Conservation (phyloP, 1,140 invertebrate genomes). For the Ditylenchus dipsaci region DNA sequence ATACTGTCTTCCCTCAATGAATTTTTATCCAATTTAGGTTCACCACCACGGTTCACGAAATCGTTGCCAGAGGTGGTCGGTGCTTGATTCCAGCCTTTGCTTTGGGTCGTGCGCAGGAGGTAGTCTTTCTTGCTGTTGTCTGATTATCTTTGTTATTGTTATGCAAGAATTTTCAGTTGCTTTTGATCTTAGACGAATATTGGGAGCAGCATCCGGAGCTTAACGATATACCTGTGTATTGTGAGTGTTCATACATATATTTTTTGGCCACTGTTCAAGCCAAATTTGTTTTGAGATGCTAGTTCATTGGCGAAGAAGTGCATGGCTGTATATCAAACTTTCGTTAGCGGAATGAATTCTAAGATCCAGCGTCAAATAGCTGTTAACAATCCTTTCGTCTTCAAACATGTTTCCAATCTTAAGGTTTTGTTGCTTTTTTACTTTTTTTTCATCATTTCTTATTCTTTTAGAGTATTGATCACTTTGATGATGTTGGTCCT, state of each 20-base stretch:
- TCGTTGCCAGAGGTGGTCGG: slow-evolving; percentile 83
- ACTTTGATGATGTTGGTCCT: slow-evolving; percentile 97
- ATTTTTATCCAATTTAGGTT: slow-evolving; percentile 68
- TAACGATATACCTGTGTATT: slow-evolving; percentile 98
- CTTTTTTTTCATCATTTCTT: background rate
- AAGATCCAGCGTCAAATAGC: slow-evolving; percentile 90
- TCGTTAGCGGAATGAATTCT: slow-evolving; percentile 98
- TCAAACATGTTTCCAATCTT: slow-evolving; percentile 95
- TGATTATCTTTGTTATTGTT: no score
- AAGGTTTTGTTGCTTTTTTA: slow-evolving; percentile 67
- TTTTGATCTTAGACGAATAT: slow-evolving; percentile 92
- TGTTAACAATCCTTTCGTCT: slow-evolving; percentile 97
- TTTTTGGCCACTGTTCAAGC: background rate
- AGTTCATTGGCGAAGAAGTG: slow-evolving; percentile 98
- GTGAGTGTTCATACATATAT: slow-evolving; percentile 27
- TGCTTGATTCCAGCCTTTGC: slow-evolving; percentile 98
- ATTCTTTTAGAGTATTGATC: slow-evolving; percentile 79
- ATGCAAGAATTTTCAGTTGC: slow-evolving; percentile 61
- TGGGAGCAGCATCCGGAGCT: slow-evolving; percentile 96
- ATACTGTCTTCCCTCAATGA: no score
- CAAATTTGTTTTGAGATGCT: slow-evolving; percentile 65
- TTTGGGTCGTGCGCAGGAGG: slow-evolving; percentile 89
- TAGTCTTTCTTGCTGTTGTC: no score
- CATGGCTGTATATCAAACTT: slow-evolving; percentile 99
- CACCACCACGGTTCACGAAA: slow-evolving; percentile 88